phyloP scores from a whole-genome alignment of 2,113 vertebrate genomes.

The Aphyosemion australe region DNA sequence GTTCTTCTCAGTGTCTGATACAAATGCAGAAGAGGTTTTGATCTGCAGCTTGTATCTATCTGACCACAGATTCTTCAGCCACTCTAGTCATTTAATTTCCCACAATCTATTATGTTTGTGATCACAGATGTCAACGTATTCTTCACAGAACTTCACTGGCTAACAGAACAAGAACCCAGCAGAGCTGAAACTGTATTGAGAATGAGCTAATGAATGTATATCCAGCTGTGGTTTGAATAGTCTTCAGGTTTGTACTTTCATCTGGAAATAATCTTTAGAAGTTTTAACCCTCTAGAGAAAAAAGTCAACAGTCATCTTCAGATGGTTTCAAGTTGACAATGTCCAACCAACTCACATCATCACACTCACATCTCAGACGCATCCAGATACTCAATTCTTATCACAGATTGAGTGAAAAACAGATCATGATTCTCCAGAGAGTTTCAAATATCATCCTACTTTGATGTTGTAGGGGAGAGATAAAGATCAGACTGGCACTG shows the following conservation, averaged over 20 bases:
- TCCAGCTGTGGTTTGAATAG: too few species aligned
- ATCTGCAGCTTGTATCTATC: not conserved
- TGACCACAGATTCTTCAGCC: not conserved
- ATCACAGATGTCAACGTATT: too few species aligned
- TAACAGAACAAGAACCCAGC: too few species aligned
- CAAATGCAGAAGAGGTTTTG: not conserved
- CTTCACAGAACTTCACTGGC: too few species aligned
- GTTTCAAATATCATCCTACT: constrained; percentile 26
- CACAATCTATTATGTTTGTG: too few species aligned
- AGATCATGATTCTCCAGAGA: constrained; percentile 28
- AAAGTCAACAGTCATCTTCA: too few species aligned
- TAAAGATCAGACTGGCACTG: constrained; percentile 50
- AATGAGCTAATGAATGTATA: too few species aligned
- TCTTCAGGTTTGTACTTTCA: not conserved
- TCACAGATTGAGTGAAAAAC: constrained; percentile 38
- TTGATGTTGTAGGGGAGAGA: constrained; percentile 30
- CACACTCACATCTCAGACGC: not conserved
- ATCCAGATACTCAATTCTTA: constrained; percentile 7
- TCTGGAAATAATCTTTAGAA: not conserved
- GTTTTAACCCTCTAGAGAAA: not conserved
- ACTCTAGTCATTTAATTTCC: too few species aligned
- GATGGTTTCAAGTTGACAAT: too few species aligned
- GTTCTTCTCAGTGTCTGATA: too few species aligned
- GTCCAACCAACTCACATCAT: not conserved
- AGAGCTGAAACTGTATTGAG: too few species aligned